These are phyloP conservation scores for Malaclemys terrapin DNA, from an alignment of 2,113 vertebrate genomes.

Conservation along the genomic window DNA sequence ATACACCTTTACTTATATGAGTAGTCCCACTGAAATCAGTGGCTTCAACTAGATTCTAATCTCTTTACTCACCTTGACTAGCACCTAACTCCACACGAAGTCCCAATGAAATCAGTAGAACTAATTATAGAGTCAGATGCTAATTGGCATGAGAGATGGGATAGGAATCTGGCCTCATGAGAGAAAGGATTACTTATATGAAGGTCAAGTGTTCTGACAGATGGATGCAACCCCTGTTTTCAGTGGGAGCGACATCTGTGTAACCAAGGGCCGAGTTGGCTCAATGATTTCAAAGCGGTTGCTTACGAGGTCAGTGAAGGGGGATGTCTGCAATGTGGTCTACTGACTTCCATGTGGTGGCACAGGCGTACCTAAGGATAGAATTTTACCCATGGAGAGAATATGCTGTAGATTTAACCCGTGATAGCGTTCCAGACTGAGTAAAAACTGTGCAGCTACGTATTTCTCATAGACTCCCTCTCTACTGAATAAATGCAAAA, in stretches of 20 bases:
- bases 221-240: background rate
- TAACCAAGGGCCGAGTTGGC: background rate
- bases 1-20: background rate
- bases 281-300: background rate
- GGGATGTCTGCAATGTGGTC: too few relatives aligned
- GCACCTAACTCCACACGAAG: background rate
- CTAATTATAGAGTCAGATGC: background rate
- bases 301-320: background rate
- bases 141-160: background rate
- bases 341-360: background rate
- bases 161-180: background rate
- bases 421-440: background rate
- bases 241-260: background rate
- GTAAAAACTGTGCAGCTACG: background rate
- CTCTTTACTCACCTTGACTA: background rate
- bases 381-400: background rate
- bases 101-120: background rate
- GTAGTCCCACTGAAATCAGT: background rate
- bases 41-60: background rate
- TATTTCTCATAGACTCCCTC: background rate
- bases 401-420: background rate
- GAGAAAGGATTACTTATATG: background rate
- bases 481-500: background rate
- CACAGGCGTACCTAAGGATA: background rate
- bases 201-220: background rate